Conservation (phyloP, 1,140 invertebrate genomes). For the Sinella curviseta region DNA sequence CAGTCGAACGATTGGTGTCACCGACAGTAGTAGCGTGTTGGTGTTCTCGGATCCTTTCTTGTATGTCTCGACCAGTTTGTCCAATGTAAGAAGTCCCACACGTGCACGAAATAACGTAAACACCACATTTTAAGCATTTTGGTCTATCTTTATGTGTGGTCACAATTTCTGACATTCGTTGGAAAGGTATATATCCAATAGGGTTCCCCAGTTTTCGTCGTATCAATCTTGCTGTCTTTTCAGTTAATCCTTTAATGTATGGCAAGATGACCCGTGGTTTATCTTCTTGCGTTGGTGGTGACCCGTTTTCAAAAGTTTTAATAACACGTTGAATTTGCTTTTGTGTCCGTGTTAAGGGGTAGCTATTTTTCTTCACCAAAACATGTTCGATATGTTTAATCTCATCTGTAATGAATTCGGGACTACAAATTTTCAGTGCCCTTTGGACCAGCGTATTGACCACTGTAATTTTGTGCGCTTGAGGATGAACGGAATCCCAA, state of each 20-base stretch:
- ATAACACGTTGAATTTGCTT: no score
- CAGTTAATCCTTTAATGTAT: no score
- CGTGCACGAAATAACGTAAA: neutral
- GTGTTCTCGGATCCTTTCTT: no score
- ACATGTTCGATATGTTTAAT: neutral
- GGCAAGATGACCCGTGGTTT: neutral
- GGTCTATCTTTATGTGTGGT: neutral
- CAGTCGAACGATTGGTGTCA: neutral
- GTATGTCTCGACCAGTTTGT: neutral
- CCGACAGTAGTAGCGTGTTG: neutral
- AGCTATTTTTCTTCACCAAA: neutral
- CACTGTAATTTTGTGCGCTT: no score
- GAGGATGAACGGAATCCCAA: slow-evolving; percentile 16
- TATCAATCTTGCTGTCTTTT: neutral
- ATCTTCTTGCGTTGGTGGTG: neutral
- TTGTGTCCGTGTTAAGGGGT: neutral
- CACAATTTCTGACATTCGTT: no score
- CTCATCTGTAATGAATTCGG: slow-evolving; percentile 11
- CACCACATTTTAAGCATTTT: neutral
- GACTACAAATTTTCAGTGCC: slow-evolving; percentile 26
- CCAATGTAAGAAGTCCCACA: neutral
- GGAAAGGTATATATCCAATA: no score
- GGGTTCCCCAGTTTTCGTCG: neutral
- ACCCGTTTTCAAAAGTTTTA: no score
- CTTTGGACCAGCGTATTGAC: no score